Base-by-base conservation (phyloP, 2,797 vertebrate genomes). In the Amblyraja radiata region DNA sequence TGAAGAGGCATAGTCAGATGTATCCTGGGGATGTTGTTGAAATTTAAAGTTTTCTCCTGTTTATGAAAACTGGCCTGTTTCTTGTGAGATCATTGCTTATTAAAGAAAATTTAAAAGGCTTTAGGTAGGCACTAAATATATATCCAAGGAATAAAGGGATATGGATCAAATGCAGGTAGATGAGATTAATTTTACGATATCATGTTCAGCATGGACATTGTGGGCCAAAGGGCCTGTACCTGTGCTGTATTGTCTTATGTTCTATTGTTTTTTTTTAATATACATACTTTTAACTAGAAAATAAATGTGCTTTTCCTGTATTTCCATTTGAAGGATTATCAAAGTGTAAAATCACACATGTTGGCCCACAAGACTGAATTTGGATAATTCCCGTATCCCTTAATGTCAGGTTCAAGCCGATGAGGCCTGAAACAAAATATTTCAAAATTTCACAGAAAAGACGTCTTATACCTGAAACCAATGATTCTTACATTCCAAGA, bases 1-100 rank as follows among this genome's bases (percentile, higher is more conserved):
- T 90, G 86, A 71, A 71, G 32, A 68, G 32, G 18, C 86, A 90
- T 71, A 36, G n/a, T 68, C 86, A 90, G 86, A 90, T 39, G 7
- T 90, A 36, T 90, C 32, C 18, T 25, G 63, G 32, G n/a, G 63
- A 90, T 8, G 32, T 65, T 39, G 32, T 71, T 71, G 36, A 90
- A 90, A 71, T n/a, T 9, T 11, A 90, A 90, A 90, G 63, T 23
- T 71, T 71, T 36, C 65, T 90, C 63, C 86, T 71, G 65, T 71
- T 90, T 68, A 36, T 68, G 71, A 68, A 90, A 90, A 39, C 32
- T 23, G 65, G 16, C 25, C 54, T 61, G 25, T 84, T 25, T 6
- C 58, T 84, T 54, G 54, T 84, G 54, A 61, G 81, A 61, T 28
- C 11, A 61, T 14, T 28, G 11, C 25, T n/a, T 61, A 58, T n/a